Percentiles rank a stretch among this genome's conserved stretches.
phyloP scores from a whole-genome alignment of 2,113 vertebrate genomes.

The Chauna torquata region DNA sequence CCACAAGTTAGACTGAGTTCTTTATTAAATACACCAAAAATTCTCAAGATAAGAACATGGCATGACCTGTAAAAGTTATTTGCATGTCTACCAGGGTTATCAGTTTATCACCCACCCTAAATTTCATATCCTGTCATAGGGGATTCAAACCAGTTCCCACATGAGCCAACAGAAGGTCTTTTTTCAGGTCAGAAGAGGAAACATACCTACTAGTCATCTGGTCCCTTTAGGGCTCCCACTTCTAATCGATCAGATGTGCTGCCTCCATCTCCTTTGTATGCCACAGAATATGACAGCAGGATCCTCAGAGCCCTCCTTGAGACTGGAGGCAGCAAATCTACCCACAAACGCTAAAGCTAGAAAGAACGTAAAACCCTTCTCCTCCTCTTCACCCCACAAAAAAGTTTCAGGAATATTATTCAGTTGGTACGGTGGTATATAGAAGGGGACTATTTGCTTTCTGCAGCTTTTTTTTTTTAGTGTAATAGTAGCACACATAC shows the following conservation, averaged over 20 bases:
- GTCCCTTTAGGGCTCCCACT: neutral
- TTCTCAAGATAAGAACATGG: neutral
- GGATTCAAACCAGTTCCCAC: neutral
- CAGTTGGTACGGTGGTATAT: neutral
- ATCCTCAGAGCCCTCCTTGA: neutral
- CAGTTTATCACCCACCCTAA: neutral
- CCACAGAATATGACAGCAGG: neutral
- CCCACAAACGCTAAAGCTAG: neutral
- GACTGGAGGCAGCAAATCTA: neutral
- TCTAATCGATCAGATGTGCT: neutral
- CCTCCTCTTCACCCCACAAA: neutral
- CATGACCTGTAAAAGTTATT: neutral
- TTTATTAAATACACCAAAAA: neutral
- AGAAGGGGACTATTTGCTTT: neutral
- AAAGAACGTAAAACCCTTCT: neutral
- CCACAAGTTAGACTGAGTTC: neutral
- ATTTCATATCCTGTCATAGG: neutral
- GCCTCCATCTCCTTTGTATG: neutral
- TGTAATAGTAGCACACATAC: neutral
- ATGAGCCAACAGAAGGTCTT: neutral
- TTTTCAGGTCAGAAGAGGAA: neutral
- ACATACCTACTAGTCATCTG: neutral
- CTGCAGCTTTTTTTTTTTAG: neutral
- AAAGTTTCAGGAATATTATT: neutral
- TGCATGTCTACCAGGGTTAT: neutral